Percentiles rank a stretch among this genome's conserved stretches.
Evolutionary conservation across 2,797 vertebrate species (phyloP).

Genomic region (Rhyacichthys aspro): DNA sequence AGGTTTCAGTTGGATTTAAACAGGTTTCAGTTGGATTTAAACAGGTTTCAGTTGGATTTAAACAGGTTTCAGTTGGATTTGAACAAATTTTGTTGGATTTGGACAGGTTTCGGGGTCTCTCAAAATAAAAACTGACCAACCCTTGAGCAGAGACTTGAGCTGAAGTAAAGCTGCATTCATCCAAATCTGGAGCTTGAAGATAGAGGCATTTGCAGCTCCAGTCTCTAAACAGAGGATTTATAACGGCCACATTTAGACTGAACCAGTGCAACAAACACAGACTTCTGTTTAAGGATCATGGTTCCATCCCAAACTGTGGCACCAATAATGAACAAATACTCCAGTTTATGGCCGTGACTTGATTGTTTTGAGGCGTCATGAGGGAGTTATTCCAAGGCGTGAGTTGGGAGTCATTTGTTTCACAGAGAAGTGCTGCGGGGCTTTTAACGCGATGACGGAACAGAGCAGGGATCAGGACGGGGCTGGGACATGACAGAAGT

Average conservation of each 20-base stretch:
- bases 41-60: too few relatives aligned
- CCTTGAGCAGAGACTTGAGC: conserved; percentile 29
- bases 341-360: neutral
- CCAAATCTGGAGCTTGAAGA: conserved; percentile 39
- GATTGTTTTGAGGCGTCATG: conserved; percentile 5
- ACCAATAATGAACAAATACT: neutral
- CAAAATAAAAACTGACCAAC: neutral
- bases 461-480: conserved; percentile 20
- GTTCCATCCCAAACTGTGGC: too few relatives aligned
- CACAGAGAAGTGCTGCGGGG: conserved; percentile 25
- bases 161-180: conserved; percentile 17
- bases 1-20: too few relatives aligned
- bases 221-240: conserved; percentile 25
- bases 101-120: too few relatives aligned
- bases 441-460: conserved; percentile 42
- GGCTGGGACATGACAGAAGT: conserved; percentile 36
- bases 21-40: too few relatives aligned
- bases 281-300: too few relatives aligned
- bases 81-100: too few relatives aligned
- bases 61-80: too few relatives aligned
- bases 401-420: conserved; percentile 17
- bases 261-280: neutral
- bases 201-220: conserved; percentile 42
- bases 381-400: conserved; percentile 6
- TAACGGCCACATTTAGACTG: conserved; percentile 12